Evolutionary conservation across 2,113 vertebrate genomes (phyloP), one percentile per base, ranked within the genome.

Genomic region (Dromaius novaehollandiae): DNA sequence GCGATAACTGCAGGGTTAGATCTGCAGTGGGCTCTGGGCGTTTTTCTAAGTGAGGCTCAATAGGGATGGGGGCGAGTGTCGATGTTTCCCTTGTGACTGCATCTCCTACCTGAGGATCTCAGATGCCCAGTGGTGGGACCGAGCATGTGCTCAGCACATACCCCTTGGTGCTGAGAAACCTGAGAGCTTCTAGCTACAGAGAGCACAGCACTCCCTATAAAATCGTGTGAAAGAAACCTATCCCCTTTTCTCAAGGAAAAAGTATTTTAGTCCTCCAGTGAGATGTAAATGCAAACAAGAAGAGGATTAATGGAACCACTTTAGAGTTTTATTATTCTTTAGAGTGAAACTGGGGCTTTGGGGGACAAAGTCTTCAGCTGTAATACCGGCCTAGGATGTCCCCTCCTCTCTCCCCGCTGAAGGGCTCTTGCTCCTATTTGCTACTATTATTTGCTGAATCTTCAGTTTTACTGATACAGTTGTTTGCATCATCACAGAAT

Each of bases 1-100:
- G 6, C 6, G 6, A 7, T 11, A 69, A 13, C 25, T 76, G 36
- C 0, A 2, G 24, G 16, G 3, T 14, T 7, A 1, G 1, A 3
- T 16, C 36, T 1, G 0, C 1, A 2, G n/a, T 7, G 13, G 1
- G 1, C 4, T 20, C 51, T 25, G 55, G 28, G 32, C 46, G 3
- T 2, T 46, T 12, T 65, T 81, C 44, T 17, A 44, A 22, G 19
- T 46, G 42, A n/a, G 9, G 48, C 11, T 74, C 9, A 5, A 21
- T 1, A 3, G 5, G 38, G 5, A 9, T 1, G 2, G 30, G 8
- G 7, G 6, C 0, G 9, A 44, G 4, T 30, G 2, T 28, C 5
- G 3, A 70, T 7, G 14, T 48, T 44, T 76, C 7, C 13, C 3
- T 46, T 11, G 10, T 13, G 38, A 25, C 1, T 2, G 2, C 2